phyloP scores from a whole-genome alignment of 1,140 invertebrate genomes.

The Pseudoatta argentina region DNA sequence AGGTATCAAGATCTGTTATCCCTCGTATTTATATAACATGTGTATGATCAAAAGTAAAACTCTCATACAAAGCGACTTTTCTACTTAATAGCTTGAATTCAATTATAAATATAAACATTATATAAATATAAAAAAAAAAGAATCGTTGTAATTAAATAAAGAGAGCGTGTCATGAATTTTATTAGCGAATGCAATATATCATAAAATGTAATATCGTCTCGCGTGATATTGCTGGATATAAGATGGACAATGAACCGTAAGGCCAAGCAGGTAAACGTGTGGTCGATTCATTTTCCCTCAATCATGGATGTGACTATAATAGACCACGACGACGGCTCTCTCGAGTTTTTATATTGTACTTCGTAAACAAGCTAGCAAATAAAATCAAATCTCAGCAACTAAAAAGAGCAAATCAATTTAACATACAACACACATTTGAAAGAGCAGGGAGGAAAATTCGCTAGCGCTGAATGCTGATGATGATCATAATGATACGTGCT shows the following conservation, averaged over 20 bases:
- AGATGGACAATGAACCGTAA: slow-evolving; percentile 77
- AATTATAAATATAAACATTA: slow-evolving; percentile 5
- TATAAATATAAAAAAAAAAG: background rate
- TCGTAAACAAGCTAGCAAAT: slow-evolving; percentile 78
- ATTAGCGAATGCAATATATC: slow-evolving; percentile 25
- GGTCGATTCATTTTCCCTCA: slow-evolving; percentile 76
- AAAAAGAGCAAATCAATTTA: slow-evolving; percentile 77
- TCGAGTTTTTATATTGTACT: slow-evolving; percentile 49
- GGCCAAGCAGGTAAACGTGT: slow-evolving; percentile 83
- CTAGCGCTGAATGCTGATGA: slow-evolving; percentile 52
- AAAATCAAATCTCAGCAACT: slow-evolving; percentile 77
- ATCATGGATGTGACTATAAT: slow-evolving; percentile 64
- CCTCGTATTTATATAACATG: background rate
- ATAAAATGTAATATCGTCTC: slow-evolving; percentile 34
- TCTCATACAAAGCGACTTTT: slow-evolving; percentile 19
- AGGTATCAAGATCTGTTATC: slow-evolving; percentile 13
- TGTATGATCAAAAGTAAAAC: slow-evolving; percentile 37
- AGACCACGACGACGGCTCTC: slow-evolving; percentile 51
- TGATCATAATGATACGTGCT: slow-evolving; percentile 49
- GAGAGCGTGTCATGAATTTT: slow-evolving; percentile 29
- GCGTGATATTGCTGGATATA: slow-evolving; percentile 60
- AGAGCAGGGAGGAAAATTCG: slow-evolving; percentile 18
- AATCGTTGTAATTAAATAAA: slow-evolving; percentile 10
- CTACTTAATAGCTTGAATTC: slow-evolving; percentile 22
- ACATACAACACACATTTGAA: slow-evolving; percentile 63